Evolutionary conservation across 2,797 vertebrate genomes (phyloP), one percentile per base, ranked within the genome.

Genomic region (Jordanella pulchra): DNA sequence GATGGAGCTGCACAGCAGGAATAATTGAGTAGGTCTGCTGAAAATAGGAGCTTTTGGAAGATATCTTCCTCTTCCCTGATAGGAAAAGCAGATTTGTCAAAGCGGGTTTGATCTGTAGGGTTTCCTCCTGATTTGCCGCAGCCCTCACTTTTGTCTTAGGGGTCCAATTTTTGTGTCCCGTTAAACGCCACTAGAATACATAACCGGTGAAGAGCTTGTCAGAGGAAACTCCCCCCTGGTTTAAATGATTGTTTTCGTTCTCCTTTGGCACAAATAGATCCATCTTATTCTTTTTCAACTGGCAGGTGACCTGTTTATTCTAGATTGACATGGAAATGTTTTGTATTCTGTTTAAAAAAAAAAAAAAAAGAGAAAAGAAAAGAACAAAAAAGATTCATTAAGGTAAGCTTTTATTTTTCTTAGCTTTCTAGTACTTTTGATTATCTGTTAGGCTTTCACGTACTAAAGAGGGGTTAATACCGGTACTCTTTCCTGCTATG

Each of bases 1-100:
- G 78, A 84, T 79, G 76, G 81, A 77, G 72, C 68, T 65, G 74
- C 67, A 23, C 27, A 58, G 48, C 56, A 66, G 76, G 76, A 84
- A 78, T 78, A 69, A 55, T 76, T 11, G 63, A 80, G 76, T 68
- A 3, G 53, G 70, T 61, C 64, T 76, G 51, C 69, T 47, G 54
- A 72, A 51, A 12, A 66, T n/a, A 72, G 27, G 25, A 55, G 44
- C 28, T 56, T 68, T 77, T 23, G 32, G 45, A 71, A 21, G 74
- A 79, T 32, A 25, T 70, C 35, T 18, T 23, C 3, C 39, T 69
- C 65, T 68, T 23, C 67, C 25, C 44, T 27, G 30, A 48, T 64
- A 44, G 45, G 18, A 42, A 67, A 6, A 48, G 53, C 53, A 25
- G 28, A 55, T 71, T 45, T 25, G 32, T 50, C 30, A 39, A 66